These are phyloP conservation scores for Leptura quadrifasciata DNA, from an alignment of 2,888 invertebrate genomes.

Conservation along the genomic window DNA sequence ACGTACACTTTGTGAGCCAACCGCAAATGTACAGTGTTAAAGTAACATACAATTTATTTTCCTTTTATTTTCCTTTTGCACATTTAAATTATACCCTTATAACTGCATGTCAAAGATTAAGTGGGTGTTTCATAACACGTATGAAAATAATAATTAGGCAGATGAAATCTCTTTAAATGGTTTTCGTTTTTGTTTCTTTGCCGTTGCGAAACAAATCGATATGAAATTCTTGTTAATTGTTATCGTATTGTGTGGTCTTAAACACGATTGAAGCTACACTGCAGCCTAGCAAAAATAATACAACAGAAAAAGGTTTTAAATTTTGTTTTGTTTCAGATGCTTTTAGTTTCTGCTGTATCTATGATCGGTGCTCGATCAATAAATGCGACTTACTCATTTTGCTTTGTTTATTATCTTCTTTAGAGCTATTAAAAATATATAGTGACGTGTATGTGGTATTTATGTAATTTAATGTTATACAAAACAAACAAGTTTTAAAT, in stretches of 20 bases:
- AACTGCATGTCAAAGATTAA: constrained; percentile 65
- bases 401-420: background rate
- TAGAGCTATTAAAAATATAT: background rate
- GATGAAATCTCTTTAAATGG: constrained; percentile 64
- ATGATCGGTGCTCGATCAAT: constrained; percentile 38
- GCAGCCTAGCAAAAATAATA: constrained; percentile 57
- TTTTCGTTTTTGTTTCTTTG: constrained; percentile 56
- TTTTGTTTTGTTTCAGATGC: constrained; percentile 29
- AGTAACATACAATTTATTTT: constrained; percentile 54
- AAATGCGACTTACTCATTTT: background rate
- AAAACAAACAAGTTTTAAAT: no score
- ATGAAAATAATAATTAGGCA: constrained; percentile 67
- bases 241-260: constrained; percentile 66
- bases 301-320: constrained; percentile 41
- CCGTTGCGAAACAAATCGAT: constrained; percentile 62
- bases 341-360: constrained; percentile 48
- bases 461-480: no score
- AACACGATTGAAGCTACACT: constrained; percentile 61
- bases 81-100: constrained; percentile 62
- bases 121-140: constrained; percentile 67
- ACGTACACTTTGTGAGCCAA: constrained; percentile 45
- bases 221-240: constrained; percentile 66
- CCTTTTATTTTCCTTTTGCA: constrained; percentile 55
- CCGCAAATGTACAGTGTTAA: constrained; percentile 44
- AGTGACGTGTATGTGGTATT: background rate